Conservation (phyloP, 2,113 vertebrate species). For the Pholis gunnellus region DNA sequence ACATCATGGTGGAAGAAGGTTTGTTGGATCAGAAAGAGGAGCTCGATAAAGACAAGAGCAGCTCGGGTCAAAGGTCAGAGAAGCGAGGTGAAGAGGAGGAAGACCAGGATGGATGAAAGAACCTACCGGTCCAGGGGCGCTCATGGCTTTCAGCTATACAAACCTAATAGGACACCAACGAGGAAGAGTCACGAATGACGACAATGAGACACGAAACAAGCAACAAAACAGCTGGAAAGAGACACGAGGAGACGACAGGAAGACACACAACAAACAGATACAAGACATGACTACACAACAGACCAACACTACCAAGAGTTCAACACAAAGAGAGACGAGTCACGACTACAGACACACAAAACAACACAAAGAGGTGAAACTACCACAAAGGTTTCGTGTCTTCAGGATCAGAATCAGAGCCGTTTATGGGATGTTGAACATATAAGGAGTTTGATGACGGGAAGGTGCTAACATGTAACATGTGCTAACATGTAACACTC, state of each 20-base stretch:
- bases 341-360: too few species aligned
- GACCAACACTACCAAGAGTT: too few species aligned
- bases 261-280: not conserved
- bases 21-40: not conserved
- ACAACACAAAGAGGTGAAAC: too few species aligned
- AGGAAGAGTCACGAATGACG: not conserved
- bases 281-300: too few species aligned
- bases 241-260: not conserved
- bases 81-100: not conserved
- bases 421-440: too few species aligned
- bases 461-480: too few species aligned
- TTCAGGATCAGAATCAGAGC: too few species aligned
- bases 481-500: too few species aligned
- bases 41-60: not conserved
- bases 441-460: too few species aligned
- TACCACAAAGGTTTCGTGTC: too few species aligned
- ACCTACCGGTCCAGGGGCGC: not conserved
- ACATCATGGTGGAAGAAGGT: not conserved
- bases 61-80: slow-evolving; percentile 21
- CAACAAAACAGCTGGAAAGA: not conserved
- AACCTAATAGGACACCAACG: not conserved
- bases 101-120: not conserved
- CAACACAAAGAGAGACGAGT: too few species aligned
- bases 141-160: too few species aligned
- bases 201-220: not conserved